Evolutionary conservation across 2,888 invertebrate genomes (phyloP), one percentile per base, ranked within the genome.

Genomic region (Nomada goodeniana): DNA sequence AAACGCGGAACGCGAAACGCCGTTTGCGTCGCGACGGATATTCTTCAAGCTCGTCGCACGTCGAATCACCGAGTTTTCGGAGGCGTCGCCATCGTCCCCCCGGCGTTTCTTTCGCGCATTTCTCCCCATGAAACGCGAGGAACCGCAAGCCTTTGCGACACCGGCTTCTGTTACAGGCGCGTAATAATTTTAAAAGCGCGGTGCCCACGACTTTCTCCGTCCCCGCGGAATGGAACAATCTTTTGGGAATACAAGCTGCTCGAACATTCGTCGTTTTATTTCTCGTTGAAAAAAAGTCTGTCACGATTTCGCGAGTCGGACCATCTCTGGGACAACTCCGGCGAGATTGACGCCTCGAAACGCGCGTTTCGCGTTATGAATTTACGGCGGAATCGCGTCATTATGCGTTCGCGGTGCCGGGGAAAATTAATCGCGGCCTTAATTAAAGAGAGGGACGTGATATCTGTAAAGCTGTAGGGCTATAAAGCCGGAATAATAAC

Each of bases 31-130:
- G 23, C 10, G 4, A 18, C 3, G n/a, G n/a, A 53, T 61, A n/a
- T 52, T 42, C 61, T 75, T 80, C 68, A 70, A 82, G 15, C 13
- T 59, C 23, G 42, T 52, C 60, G 53, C 53, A 9, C 71, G 13
- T 29, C 55, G 53, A 23, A 50, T 76, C 47, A 15, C n/a, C 47
- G 36, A 53, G 29, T 36, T 29, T 18, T 72, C 63, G 18, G 13
- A 44, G 69, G 44, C 42, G 10, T 11, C 10, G 23, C 26, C 60
- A n/a, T n/a, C 15, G 15, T 11, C 20, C 55, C 20, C 44, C 0
- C 60, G 36, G 11, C 20, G 29, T 13, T 44, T 42, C 29, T 44
- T 53, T 47, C 15, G 20, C 53, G 10, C 13, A 20, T 70, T 59
- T 69, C 26, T 53, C 10, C 13, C 26, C 53, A 13, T 44, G 2